Base-by-base conservation (phyloP, 1,140 invertebrate species). In the Halictus rubicundus region DNA sequence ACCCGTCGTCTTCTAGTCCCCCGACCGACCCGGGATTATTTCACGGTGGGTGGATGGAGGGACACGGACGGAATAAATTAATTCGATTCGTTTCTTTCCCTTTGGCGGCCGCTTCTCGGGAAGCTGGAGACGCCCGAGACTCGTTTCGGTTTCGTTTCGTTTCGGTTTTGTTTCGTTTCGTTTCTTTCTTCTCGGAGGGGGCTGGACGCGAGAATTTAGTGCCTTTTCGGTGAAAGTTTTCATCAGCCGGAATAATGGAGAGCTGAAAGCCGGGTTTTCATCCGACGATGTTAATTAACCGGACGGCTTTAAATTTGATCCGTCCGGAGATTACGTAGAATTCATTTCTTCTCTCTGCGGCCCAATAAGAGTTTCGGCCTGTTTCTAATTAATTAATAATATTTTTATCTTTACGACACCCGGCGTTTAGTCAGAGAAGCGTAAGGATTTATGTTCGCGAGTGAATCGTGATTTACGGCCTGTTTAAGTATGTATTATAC, bases 51-150 rank as follows among this genome's bases (percentile, higher is more conserved):
- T 27, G 46, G 64, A 27, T 27, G 46, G 64, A 27, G 64, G 8
- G 27, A 39, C 25, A 66, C 25, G 52, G 9, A 9, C n/a, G 19
- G 65, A 76, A 76, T 78, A 70, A 78, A 78, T 78, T 78, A 78
- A 77, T 61, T 23, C 25, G 65, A 9, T 37, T 59, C 42, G 73
- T 76, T 68, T 76, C 54, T 76, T 76, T 60, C 39, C n/a, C 23
- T 49, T 16, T 12, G 23, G 10, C 8, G 25, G 19, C 19, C 27
- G 0, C 6, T 25, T 52, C 16, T 49, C n/a, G 39, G 10, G n/a
- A 23, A 42, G 54, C 54, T 57, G 54, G 21, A 57, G 54, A 57
- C 54, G 54, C n/a, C 54, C 54, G 54, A 19, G n/a, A 57, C 49
- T 52, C 49, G 16, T 52, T 57, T n/a, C n/a, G 5, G 19, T 54